These are phyloP conservation scores for Phrynocephalus versicolor DNA, from an alignment of 2,113 vertebrate species.

Conservation along the genomic window DNA sequence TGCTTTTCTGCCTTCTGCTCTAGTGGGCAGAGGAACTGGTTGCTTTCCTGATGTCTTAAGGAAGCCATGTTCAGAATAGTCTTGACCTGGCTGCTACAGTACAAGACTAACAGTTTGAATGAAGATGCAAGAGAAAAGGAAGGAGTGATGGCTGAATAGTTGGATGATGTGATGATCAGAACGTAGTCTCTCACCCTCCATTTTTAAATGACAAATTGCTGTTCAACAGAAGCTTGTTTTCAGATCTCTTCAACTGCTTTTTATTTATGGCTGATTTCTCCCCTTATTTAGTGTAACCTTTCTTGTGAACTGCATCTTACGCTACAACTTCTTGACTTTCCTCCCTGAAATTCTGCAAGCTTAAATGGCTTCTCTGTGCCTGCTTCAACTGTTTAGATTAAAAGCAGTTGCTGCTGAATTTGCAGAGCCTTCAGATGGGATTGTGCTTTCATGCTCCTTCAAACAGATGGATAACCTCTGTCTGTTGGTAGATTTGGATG, in stretches of 20 bases:
- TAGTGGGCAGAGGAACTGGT: too few relatives aligned
- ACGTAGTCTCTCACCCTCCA: neutral
- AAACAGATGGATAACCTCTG: constrained; percentile 46
- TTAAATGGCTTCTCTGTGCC: neutral
- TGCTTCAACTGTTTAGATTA: constrained; percentile 10
- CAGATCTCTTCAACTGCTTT: constrained; percentile 37
- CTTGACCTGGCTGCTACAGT: neutral
- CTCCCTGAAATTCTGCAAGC: neutral
- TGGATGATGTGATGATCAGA: neutral
- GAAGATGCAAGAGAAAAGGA: neutral
- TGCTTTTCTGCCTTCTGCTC: neutral
- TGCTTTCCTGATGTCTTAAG: too few relatives aligned
- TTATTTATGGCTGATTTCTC: constrained; percentile 32
- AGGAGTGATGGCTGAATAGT: neutral
- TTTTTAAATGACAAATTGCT: constrained; percentile 17
- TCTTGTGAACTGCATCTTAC: constrained; percentile 29
- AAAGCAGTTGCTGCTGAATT: constrained; percentile 43
- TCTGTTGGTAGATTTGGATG: constrained; percentile 39
- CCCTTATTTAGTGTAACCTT: constrained; percentile 19
- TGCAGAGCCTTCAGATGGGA: constrained; percentile 20
- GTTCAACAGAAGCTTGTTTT: constrained; percentile 31
- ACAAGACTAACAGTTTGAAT: neutral
- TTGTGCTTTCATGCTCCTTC: constrained; percentile 37
- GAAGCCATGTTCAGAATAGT: too few relatives aligned
- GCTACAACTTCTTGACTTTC: constrained; percentile 27